phyloP scores from a whole-genome alignment of 2,113 vertebrate species.

The Shinisaurus crocodilurus region DNA sequence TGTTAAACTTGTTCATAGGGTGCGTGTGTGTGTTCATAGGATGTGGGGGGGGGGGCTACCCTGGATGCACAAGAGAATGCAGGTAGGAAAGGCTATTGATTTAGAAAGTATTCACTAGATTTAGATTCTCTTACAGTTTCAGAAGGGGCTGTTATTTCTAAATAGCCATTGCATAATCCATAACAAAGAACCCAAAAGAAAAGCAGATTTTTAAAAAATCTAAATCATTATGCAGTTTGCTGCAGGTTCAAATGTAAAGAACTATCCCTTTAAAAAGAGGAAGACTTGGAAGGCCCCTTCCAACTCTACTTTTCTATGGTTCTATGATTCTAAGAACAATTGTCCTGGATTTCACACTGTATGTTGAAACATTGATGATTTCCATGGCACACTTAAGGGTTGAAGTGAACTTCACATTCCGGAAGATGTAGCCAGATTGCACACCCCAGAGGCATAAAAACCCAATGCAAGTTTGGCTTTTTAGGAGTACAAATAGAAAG shows the following conservation, averaged over 20 bases:
- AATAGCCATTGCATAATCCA: neutral
- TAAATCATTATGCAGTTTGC: slow-evolving; percentile 27
- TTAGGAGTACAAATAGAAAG: neutral
- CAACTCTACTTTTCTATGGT: no score
- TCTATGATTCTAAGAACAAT: no score
- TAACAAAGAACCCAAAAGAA: neutral
- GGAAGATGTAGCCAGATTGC: neutral
- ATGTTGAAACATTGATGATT: slow-evolving; percentile 5
- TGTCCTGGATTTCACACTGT: slow-evolving; percentile 25
- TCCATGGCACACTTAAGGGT: neutral
- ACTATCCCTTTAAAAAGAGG: slow-evolving; percentile 7
- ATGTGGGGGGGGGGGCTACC: no score
- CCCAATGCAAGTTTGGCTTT: neutral
- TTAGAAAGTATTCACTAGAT: neutral
- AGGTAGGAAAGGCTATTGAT: no score
- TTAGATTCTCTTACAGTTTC: neutral
- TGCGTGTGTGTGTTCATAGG: no score
- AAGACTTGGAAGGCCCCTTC: slow-evolving; percentile 45
- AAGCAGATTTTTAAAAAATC: neutral
- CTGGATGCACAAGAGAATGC: no score
- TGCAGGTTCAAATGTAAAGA: slow-evolving; percentile 29
- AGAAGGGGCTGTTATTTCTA: slow-evolving; percentile 37
- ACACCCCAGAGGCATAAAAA: accelerated
- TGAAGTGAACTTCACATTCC: neutral
- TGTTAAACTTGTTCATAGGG: no score